These are phyloP conservation scores for Eretmochelys imbricata DNA, from an alignment of 2,113 vertebrate species.

Conservation along the genomic window DNA sequence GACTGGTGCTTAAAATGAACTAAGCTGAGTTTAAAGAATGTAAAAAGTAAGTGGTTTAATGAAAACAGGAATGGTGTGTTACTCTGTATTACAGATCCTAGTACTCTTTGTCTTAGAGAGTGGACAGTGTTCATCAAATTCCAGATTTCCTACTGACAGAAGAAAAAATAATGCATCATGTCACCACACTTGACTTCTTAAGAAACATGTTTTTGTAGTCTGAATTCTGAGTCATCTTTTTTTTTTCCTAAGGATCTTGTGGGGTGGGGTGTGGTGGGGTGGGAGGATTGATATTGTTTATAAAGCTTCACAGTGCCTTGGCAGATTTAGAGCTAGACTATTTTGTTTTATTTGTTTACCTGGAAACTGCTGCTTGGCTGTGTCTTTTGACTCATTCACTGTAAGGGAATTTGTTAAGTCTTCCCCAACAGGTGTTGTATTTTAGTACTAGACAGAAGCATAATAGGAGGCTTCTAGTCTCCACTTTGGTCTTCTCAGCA, in stretches of 20 bases:
- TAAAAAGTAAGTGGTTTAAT: constrained; percentile 35
- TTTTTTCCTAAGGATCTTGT: not conserved
- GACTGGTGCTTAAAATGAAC: not conserved
- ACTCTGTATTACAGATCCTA: not conserved
- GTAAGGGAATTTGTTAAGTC: constrained; percentile 25
- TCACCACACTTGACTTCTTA: constrained; percentile 54
- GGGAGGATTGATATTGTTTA: not conserved
- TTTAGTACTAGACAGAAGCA: not conserved
- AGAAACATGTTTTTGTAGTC: constrained; percentile 62
- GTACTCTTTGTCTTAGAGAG: not conserved
- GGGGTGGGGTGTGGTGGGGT: not conserved
- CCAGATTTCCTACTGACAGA: constrained; percentile 60
- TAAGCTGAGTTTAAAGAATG: not conserved
- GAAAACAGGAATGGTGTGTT: not conserved
- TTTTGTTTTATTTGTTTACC: not conserved
- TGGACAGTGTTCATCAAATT: constrained; percentile 46
- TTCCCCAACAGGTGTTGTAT: constrained; percentile 26
- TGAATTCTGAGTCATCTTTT: constrained; percentile 30
- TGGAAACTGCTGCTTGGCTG: not conserved
- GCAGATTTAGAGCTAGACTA: not conserved
- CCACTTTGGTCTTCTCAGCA: constrained; percentile 33
- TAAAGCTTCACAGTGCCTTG: not conserved
- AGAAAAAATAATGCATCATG: constrained; percentile 54
- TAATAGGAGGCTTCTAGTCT: not conserved
- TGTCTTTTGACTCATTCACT: constrained; percentile 1